Base-by-base conservation (phyloP, 2,888 invertebrate genomes). In the Unio delphinus region DNA sequence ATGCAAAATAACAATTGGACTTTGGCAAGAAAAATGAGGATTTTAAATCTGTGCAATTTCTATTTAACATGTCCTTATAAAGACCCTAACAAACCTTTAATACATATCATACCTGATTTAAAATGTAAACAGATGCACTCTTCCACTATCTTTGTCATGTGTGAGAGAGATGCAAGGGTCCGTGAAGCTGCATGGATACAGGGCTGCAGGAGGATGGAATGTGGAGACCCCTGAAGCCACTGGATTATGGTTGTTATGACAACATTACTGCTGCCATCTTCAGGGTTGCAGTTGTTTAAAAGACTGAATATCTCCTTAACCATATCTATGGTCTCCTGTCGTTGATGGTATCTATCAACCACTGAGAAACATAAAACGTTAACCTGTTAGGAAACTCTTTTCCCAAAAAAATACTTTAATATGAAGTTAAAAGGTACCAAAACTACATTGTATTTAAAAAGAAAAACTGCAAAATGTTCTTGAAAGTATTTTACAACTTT, bases 241-340 rank as follows among this genome's bases (percentile, higher is more conserved):
- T 85, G 80, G 45, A 82, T 71, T 60, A 88, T 73, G 30, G 85
- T 81, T 56, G 75, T 74, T 73, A 85, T 78, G 70, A 88, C 74
- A 58, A 82, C 74, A 7, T 72, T 61, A 59, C 75, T 69, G 59
- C 80, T 78, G 56, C 76, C 65, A 65, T 83, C 82, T 55, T 85
- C 83, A 23, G 88, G 87, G 76, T 88, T 88, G 75, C 87, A 84
- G 80, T 86, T 87, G 77, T 88, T 89, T 17, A 89, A 83, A 26
- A 89, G 80, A 56, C 82, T 76, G 58, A 88, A 80, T 23, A 88
- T 75, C 65, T 87, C 87, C 28, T 81, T 85, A 73, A 85, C 80
- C 77, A 89, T 76, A 34, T 83, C 81, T 45, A 86, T 68, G 26
- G 86, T 84, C 65, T 89, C 86, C 45, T 84, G 82, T 57, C 78